phyloP scores from a whole-genome alignment of 2,888 invertebrate species.

The Harmothoe impar region DNA sequence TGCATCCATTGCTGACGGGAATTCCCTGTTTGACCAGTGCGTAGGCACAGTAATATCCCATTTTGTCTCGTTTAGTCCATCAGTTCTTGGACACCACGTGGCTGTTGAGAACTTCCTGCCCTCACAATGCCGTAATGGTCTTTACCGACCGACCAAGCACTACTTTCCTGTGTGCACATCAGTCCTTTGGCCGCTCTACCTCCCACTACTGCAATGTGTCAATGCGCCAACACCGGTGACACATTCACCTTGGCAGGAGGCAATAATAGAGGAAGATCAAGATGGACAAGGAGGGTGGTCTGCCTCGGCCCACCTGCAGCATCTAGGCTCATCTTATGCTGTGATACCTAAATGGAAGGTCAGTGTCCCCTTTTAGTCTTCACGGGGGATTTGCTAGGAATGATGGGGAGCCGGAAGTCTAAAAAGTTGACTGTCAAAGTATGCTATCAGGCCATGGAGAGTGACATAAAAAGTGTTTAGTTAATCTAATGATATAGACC shows the following conservation, averaged over 20 bases:
- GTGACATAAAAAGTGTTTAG: too few relatives aligned
- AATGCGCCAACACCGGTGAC: not conserved
- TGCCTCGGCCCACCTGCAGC: not conserved
- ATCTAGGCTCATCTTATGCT: not conserved
- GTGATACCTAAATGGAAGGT: conserved; percentile 39
- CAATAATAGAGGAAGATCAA: conserved; percentile 35
- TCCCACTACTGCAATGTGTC: not conserved
- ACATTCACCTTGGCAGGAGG: not conserved
- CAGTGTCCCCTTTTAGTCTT: conserved; percentile 19
- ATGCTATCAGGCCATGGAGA: too few relatives aligned
- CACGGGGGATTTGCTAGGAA: not conserved
- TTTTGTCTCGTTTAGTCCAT: conserved; percentile 30
- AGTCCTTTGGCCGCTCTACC: not conserved
- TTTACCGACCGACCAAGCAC: not conserved
- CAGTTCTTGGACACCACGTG: not conserved
- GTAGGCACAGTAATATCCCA: conserved; percentile 1
- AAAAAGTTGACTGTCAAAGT: not conserved
- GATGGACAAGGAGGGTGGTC: not conserved
- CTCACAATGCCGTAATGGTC: conserved; percentile 1
- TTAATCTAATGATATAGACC: too few relatives aligned
- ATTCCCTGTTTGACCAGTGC: not conserved
- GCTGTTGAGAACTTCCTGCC: not conserved
- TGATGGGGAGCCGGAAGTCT: not conserved
- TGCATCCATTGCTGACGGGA: not conserved
- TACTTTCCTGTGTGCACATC: not conserved